Base-by-base conservation (phyloP, 2,113 vertebrate genomes). In the Edolisoma coerulescens region DNA sequence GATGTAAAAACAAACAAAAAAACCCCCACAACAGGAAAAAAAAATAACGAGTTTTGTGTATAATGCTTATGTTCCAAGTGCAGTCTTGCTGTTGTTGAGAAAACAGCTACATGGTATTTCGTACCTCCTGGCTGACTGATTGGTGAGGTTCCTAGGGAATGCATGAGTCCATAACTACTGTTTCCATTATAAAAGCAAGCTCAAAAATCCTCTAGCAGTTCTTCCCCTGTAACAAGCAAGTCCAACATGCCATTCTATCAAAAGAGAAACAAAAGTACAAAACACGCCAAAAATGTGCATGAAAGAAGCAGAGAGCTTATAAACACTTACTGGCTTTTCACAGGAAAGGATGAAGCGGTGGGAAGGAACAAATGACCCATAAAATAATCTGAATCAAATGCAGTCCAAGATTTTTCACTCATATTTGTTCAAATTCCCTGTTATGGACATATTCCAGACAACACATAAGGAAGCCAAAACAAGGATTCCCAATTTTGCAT, bases 21-120 rank as follows among this genome's bases (percentile, higher is more conserved):
- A 3, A 1, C 0, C 4, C 3, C 14, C 22, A 16, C 3, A 37
- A 28, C 2, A 16, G 26, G 19, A 15, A 3, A 4, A 44, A 42
- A 60, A 42, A 41, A 21, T 3, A 21, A 20, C 1, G 0, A 37
- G 2, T 18, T 82, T 13, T 73, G 9, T 44, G 39, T 39, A 13
- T 32, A 84, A 70, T 13, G 11, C 1, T 74, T 30, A 10, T 39
- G 44, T 16, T 42, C 37, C 13, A 41, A 47, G 10, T 11, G 9
- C n/a, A 70, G 33, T 47, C 30, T 57, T 70, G 18, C 12, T 67
- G 22, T 11, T n/a, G 14, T 7, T 74, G 41, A 91, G 44, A 77
- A 93, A 73, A 90, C 3, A 84, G 13, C 41, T 14, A 14, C 26
- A 6, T 41, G 23, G 6, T 73, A 73, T 56, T 90, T 92, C 7